These are phyloP conservation scores for Trypoxylus dichotomus DNA, from an alignment of 1,140 invertebrate genomes.

Conservation along the genomic window DNA sequence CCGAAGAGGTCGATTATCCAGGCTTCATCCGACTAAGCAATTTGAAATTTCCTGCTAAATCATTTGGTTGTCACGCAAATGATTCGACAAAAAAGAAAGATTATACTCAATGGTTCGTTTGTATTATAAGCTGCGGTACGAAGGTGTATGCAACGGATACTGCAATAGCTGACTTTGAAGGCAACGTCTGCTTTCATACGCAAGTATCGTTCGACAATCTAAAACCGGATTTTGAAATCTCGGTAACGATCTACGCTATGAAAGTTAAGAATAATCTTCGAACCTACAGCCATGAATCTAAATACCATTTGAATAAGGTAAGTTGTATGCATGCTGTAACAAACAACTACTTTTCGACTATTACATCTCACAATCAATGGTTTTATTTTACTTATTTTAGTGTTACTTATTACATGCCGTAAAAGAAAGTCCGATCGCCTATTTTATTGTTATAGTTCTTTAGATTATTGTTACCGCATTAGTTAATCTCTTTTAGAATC, in stretches of 20 bases:
- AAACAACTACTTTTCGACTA: background rate
- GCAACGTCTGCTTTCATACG: constrained; percentile 43
- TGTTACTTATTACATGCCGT: too few relatives aligned
- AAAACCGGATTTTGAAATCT: constrained; percentile 48
- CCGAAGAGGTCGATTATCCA: background rate
- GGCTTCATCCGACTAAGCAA: constrained; percentile 16
- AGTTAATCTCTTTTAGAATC: background rate
- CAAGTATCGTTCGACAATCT: constrained; percentile 45
- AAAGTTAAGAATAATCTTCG: constrained; percentile 34
- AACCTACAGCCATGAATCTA: constrained; percentile 32
- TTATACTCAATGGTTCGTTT: constrained; percentile 42
- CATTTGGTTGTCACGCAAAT: background rate
- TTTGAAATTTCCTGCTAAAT: constrained; percentile 31
- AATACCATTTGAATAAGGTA: constrained; percentile 44
- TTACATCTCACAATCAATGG: background rate
- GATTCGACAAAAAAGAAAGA: constrained; percentile 26
- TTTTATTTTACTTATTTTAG: too few relatives aligned
- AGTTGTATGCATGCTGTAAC: background rate
- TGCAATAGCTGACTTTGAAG: constrained; percentile 36
- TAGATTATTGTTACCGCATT: background rate
- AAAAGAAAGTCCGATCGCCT: too few relatives aligned
- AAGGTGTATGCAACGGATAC: constrained; percentile 48
- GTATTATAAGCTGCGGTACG: constrained; percentile 44
- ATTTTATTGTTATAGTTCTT: too few relatives aligned
- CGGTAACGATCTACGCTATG: constrained; percentile 46